Base-by-base conservation (phyloP, 2,113 vertebrate genomes). In the Chaetodon trifascialis region DNA sequence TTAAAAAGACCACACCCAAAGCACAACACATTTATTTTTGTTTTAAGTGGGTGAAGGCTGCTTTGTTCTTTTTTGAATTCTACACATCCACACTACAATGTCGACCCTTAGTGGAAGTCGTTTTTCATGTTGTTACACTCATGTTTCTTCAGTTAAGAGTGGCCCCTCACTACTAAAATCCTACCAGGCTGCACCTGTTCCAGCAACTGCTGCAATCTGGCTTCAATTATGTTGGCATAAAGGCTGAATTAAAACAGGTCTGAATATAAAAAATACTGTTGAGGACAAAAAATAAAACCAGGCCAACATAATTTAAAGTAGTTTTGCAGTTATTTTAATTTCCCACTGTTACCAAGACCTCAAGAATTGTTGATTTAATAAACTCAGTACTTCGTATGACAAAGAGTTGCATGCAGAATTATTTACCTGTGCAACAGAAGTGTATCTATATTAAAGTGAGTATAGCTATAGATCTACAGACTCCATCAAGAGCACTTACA, bases 41-140 rank as follows among this genome's bases (percentile, higher is more conserved):
- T 67, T 52, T 40, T 9, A 65, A 17, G 60, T 77, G 38, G 55
- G 54, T 63, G 73, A 60, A 36, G 51, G 4, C 36, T 72, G 17
- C 36, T 73, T 62, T 69, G 16, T 67, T 73, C 25, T 54, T 52
- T 11, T 60, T 59, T 68, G 11, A 74, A 73, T 44, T 40, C 63
- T 77, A 60, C 38, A 54, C 34, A 76, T 67, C 11, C 25, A 55
- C 34, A 56, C 49, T 72, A 64, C 34, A 86, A 44, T 58, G 54
- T 9, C 10, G 8, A 42, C 23, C 59, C 19, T 11, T 16, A 46
- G 23, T 12, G 58, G 56, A 66, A 52, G 59, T 56, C 36, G 1
- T 14, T 65, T 63, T 64, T 82, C 47, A 65, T n/a, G 66, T 67
- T 79, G 52, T 60, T 62, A 30, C 14, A 23, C 49, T 63, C 19